phyloP scores from a whole-genome alignment of 2,113 vertebrate genomes.

The Mirounga angustirostris region DNA sequence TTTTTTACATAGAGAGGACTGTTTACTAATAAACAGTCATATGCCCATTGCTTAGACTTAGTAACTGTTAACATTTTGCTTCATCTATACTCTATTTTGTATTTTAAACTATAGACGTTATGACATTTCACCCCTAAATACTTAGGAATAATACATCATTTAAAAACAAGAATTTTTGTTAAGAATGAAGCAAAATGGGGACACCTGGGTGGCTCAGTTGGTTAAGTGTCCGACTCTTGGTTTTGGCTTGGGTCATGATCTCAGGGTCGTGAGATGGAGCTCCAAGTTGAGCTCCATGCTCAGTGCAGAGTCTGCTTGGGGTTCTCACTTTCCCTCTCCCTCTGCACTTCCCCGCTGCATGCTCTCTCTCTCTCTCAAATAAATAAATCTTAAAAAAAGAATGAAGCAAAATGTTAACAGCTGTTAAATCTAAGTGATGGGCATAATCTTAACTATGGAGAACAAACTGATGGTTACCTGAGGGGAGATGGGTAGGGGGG shows the following conservation, averaged over 20 bases:
- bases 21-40: too few relatives aligned
- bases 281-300: not conserved
- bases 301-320: not conserved
- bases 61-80: not conserved
- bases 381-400: not conserved
- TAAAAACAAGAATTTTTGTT: not conserved
- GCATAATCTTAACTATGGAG: not conserved
- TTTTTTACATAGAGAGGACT: not conserved
- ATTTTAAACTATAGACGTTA: slow-evolving; percentile 16
- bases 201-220: not conserved
- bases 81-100: not conserved
- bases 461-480: not conserved
- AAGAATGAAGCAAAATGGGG: not conserved
- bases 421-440: not conserved
- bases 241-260: not conserved
- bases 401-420: not conserved
- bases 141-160: not conserved
- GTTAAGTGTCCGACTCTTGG: not conserved
- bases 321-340: not conserved
- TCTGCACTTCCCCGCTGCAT: not conserved
- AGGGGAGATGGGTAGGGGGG: not conserved
- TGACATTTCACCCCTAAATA: not conserved
- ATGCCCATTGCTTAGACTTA: not conserved
- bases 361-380: not conserved
- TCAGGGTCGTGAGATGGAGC: not conserved